Evolutionary conservation across 2,888 invertebrate genomes (phyloP), one percentile per base, ranked within the genome.

Genomic region (Asteroscopus sphinx): DNA sequence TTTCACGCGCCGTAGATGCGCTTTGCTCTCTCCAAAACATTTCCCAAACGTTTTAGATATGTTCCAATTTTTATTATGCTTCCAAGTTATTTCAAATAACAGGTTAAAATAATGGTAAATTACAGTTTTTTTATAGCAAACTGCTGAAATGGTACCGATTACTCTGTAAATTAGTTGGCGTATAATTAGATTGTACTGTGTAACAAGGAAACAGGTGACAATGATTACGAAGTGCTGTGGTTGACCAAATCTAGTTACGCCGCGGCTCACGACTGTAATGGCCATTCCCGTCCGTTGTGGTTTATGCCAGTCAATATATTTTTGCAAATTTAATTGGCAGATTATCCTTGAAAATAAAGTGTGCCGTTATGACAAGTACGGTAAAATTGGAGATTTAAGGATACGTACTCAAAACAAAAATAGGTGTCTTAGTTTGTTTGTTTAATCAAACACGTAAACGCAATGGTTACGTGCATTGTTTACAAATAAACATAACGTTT

Each of bases 1-100:
- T 87, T 85, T 86, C 85, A 82, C 70, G 67, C 73, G 67, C 63
- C 63, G 66, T 68, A 73, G 68, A 77, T 66, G 68, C 71, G 59
- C 65, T 54, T 33, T 35, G 49, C 62, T 41, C 39, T 49, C 59
- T 47, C 63, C 59, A 55, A 66, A 59, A 55, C 44, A 41, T 68
- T 55, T 49, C 17, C 39, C 45, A 21, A 68, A 36, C 47, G n/a
- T 39, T 52, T 32, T 21, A 37, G 11, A 49, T 62, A 42, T 52
- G 42, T 65, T 65, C 39, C 8, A 52, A 48, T 21, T 52, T 52
- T 55, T 45, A 30, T 36, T 41, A 3, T 42, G 40, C 40, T 44
- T 25, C 25, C 35, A 51, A 45, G 26, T 45, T 53, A 26, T 45
- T 41, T 9, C 30, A 6, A 45, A 15, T 35, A 54, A 35, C 49